These are phyloP conservation scores for Drosophila sordidula DNA, from an alignment of 2,888 invertebrate genomes.

Conservation along the genomic window DNA sequence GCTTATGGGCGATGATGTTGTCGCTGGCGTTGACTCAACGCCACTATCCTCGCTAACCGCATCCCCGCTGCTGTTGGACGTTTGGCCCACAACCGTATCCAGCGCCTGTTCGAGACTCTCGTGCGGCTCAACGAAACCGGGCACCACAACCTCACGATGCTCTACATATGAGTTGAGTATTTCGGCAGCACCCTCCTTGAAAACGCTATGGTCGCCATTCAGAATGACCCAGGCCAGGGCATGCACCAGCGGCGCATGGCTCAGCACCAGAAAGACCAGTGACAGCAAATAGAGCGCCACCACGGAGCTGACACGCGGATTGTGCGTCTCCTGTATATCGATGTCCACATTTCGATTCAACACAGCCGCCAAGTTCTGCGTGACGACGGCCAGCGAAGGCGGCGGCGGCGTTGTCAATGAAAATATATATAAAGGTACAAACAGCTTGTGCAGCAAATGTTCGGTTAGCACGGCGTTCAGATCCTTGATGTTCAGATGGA, in stretches of 20 bases:
- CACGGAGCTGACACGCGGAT: slow-evolving; percentile 93
- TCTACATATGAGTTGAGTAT: slow-evolving; percentile 89
- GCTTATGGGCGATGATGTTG: slow-evolving; percentile 43
- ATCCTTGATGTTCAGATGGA: slow-evolving; percentile 95
- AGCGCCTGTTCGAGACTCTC: slow-evolving; percentile 92
- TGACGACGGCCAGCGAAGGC: slow-evolving; percentile 87
- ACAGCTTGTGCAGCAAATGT: slow-evolving; percentile 95
- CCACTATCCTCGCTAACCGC: slow-evolving; percentile 69
- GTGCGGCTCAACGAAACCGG: slow-evolving; percentile 90
- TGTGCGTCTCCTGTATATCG: slow-evolving; percentile 87
- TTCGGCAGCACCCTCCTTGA: slow-evolving; percentile 89
- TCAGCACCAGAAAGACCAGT: slow-evolving; percentile 97
- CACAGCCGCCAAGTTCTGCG: slow-evolving; percentile 88
- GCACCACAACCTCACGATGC: slow-evolving; percentile 86
- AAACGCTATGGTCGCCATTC: slow-evolving; percentile 91
- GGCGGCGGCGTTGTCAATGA: slow-evolving; percentile 89
- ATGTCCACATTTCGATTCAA: slow-evolving; percentile 87
- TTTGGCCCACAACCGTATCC: slow-evolving; percentile 85
- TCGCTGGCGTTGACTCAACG: slow-evolving; percentile 62
- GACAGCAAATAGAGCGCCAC: slow-evolving; percentile 96
- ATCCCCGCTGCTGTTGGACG: slow-evolving; percentile 58
- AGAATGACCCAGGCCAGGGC: slow-evolving; percentile 95
- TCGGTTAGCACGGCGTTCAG: slow-evolving; percentile 97
- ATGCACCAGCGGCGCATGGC: slow-evolving; percentile 95
- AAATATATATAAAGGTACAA: slow-evolving; percentile 97